Conservation (phyloP, 2,797 vertebrate species). For the Coracias cyanogaster region DNA sequence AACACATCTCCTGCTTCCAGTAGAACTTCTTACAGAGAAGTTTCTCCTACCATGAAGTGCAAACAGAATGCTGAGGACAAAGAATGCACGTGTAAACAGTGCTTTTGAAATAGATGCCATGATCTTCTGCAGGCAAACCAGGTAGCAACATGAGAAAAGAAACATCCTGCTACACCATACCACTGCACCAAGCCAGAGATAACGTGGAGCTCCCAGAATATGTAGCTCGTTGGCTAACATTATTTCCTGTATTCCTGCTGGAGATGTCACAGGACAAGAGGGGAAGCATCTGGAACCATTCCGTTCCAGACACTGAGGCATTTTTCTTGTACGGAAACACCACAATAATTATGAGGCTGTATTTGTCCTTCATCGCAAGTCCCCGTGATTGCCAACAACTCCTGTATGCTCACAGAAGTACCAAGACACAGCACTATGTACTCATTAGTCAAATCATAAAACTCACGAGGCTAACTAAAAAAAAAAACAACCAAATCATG, state of each 20-base stretch:
- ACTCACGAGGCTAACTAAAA: background rate
- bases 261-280: background rate
- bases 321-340: background rate
- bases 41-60: background rate
- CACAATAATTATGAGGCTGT: background rate
- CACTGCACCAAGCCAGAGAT: background rate
- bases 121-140: background rate
- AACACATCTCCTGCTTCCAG: background rate
- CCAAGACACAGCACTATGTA: background rate
- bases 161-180: background rate
- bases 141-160: background rate
- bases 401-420: background rate
- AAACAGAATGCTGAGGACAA: background rate
- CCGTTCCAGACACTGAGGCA: background rate
- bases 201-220: background rate
- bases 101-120: background rate
- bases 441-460: background rate
- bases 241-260: background rate
- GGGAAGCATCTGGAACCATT: background rate
- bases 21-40: background rate
- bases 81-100: background rate
- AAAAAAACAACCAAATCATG: background rate
- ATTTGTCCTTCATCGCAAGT: background rate
- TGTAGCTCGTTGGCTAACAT: accelerated
- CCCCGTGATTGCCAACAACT: background rate